Evolutionary conservation across 2,113 vertebrate species (phyloP).

Genomic region (Semicossyphus pulcher): DNA sequence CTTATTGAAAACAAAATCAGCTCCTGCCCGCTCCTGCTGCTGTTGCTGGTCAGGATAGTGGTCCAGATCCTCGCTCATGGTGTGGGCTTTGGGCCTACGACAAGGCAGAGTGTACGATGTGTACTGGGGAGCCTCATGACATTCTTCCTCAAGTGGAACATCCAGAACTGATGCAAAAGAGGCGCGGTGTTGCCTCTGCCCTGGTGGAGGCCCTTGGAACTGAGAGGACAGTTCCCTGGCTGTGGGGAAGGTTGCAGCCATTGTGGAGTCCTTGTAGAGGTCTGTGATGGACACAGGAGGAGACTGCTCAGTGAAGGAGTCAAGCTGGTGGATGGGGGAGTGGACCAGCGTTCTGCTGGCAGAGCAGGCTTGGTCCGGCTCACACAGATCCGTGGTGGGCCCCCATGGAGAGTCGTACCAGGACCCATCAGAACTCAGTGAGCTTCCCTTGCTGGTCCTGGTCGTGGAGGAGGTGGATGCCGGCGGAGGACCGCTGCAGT

Average conservation of each 20-base stretch:
- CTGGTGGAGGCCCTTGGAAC: slow-evolving; percentile 59
- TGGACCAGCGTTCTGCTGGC: slow-evolving; percentile 78
- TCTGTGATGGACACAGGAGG: slow-evolving; percentile 87
- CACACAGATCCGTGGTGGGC: slow-evolving; percentile 84
- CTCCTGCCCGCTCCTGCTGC: slow-evolving; percentile 62
- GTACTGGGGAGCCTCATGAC: slow-evolving; percentile 84
- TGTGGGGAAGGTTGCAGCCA: slow-evolving; percentile 83
- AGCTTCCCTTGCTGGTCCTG: slow-evolving; percentile 94
- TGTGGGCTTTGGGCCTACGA: slow-evolving; percentile 85
- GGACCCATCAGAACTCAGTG: slow-evolving; percentile 93
- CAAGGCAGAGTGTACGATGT: slow-evolving; percentile 94
- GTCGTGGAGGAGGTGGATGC: slow-evolving; percentile 85
- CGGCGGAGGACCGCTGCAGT: slow-evolving; percentile 70
- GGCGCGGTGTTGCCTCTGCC: slow-evolving; percentile 81
- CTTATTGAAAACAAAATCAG: slow-evolving; percentile 84
- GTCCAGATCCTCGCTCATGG: slow-evolving; percentile 51
- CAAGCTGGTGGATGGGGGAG: slow-evolving; percentile 77
- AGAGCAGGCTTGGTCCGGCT: slow-evolving; percentile 83
- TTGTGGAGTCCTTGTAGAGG: slow-evolving; percentile 85
- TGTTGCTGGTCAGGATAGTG: slow-evolving; percentile 55
- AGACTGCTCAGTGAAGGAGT: slow-evolving; percentile 84
- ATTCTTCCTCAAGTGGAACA: slow-evolving; percentile 86
- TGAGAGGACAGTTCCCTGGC: slow-evolving; percentile 83
- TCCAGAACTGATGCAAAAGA: slow-evolving; percentile 91
- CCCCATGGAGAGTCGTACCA: slow-evolving; percentile 98